Base-by-base conservation (phyloP, 2,113 vertebrate genomes). In the Pachyramphus minor region DNA sequence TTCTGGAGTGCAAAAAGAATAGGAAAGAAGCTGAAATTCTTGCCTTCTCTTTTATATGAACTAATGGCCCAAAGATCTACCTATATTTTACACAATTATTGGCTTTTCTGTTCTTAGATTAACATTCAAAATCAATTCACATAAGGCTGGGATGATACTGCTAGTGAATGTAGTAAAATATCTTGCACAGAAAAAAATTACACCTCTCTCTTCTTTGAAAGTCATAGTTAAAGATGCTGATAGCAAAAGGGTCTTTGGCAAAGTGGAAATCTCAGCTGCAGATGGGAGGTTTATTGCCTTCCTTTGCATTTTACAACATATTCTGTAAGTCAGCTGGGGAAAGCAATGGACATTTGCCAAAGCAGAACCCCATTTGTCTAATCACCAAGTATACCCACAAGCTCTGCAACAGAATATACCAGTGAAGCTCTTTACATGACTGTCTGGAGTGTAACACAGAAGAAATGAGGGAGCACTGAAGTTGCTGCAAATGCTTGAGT, bases 371-470 rank as follows among this genome's bases (percentile, higher is more conserved):
- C 93, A 94, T 96, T 97, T 95, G 94, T 96, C 88, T 97, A 96
- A 93, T 96, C 95, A 97, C 91, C 95, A 96, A 96, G 83, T 93
- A 96, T 96, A 94, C 93, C 93, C 93, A 95, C 92, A 96, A 96
- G 90, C 69, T 96, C 86, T 23, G 7, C 93, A 84, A 81, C 95
- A 95, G 95, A 96, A 93, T 96, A 95, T 69, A 83, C 67, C 64
- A 37, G 0, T 90, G 94, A 78, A 96, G 62, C 87, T 94, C 69
- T 96, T 87, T 82, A 60, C 84, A 87, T 89, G 74, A 69, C 73
- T 94, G 81, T 66, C 69, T 91, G 77, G 89, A 95, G 91, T 84
- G 60, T 87, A 90, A 96, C 90, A 84, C 31, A 84, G 68, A 86
- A 86, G 88, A 93, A 90, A 86, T 49, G 33, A 56, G 52, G 83